These are phyloP conservation scores for Ichneumoninae sp. DNA, from an alignment of 2,888 invertebrate genomes.

Conservation along the genomic window DNA sequence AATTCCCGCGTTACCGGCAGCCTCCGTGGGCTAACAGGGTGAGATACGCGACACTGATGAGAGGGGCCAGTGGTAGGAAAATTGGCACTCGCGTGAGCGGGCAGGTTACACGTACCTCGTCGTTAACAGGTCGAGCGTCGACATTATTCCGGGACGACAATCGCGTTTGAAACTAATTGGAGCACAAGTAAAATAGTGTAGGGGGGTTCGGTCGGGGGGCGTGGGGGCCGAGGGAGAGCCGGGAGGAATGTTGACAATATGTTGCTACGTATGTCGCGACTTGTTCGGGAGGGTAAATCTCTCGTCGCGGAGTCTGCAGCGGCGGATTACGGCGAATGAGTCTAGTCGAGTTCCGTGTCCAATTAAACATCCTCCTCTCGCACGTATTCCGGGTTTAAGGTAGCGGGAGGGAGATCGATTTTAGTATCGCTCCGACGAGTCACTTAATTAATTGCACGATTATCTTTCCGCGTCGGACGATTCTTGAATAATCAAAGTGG, in stretches of 20 bases:
- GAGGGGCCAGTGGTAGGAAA: constrained; percentile 45
- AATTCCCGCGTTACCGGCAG: background rate
- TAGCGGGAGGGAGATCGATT: constrained; percentile 3
- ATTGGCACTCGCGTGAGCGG: constrained; percentile 54
- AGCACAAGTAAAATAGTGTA: constrained; percentile 61
- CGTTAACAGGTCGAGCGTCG: constrained; percentile 66
- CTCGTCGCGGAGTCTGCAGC: background rate
- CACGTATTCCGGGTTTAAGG: constrained; percentile 9
- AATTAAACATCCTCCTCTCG: constrained; percentile 58
- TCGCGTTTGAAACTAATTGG: constrained; percentile 72
- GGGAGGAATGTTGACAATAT: background rate
- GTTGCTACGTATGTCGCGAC: constrained; percentile 3
- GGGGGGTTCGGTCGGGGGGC: background rate
- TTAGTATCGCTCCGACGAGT: constrained; percentile 46
- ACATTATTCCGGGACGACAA: constrained; percentile 61
- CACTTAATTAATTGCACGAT: constrained; percentile 61
- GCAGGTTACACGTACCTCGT: constrained; percentile 59
- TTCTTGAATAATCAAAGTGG: background rate
- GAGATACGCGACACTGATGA: constrained; percentile 16
- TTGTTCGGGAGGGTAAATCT: background rate
- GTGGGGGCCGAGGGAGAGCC: background rate
- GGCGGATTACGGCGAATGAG: constrained; percentile 27
- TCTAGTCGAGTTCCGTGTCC: constrained; percentile 51
- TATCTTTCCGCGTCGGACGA: constrained; percentile 17
- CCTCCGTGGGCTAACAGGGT: background rate